A percentile compares a stretch with the other conserved stretches of the same genome.
phyloP scores from a whole-genome alignment of 2,888 invertebrate species.

The Drosophila lutescens region DNA sequence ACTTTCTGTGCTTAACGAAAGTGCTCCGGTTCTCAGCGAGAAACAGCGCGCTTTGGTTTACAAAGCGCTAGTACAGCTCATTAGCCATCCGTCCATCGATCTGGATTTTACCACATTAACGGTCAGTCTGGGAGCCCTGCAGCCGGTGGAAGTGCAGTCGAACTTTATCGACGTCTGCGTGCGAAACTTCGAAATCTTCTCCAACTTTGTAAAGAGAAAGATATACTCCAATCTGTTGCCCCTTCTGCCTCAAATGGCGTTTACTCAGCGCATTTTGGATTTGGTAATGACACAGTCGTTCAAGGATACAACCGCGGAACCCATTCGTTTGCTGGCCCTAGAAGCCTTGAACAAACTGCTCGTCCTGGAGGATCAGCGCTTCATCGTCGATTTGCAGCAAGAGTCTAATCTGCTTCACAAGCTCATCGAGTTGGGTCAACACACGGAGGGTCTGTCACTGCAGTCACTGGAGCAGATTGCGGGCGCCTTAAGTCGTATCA shows the following conservation, averaged over 20 bases:
- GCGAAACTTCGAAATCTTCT: conserved; percentile 70
- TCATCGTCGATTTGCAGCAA: conserved; percentile 84
- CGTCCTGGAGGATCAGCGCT: conserved; percentile 66
- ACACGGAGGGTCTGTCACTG: conserved; percentile 49
- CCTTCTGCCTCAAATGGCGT: conserved; percentile 78
- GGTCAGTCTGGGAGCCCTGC: conserved; percentile 74
- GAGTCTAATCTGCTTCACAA: conserved; percentile 84
- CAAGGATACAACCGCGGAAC: conserved; percentile 46
- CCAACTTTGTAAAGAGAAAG: conserved; percentile 78
- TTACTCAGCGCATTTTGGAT: conserved; percentile 75
- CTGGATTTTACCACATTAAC: conserved; percentile 70
- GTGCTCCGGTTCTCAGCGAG: conserved; percentile 72
- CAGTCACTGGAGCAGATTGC: conserved; percentile 83
- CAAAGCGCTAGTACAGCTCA: conserved; percentile 70
- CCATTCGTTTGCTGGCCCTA: conserved; percentile 74
- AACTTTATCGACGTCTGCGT: conserved; percentile 78
- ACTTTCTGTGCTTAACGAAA: conserved; percentile 71
- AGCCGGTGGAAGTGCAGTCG: conserved; percentile 80
- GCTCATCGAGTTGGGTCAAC: conserved; percentile 80
- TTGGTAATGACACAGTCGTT: conserved; percentile 77
- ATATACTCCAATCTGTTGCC: conserved; percentile 76
- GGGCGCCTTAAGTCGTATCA: conserved; percentile 84
- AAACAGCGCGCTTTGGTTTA: conserved; percentile 78
- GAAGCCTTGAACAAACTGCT: conserved; percentile 77
- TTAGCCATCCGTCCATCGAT: conserved; percentile 73